phyloP scores from a whole-genome alignment of 2,797 vertebrate species.

The Limnodromus scolopaceus region DNA sequence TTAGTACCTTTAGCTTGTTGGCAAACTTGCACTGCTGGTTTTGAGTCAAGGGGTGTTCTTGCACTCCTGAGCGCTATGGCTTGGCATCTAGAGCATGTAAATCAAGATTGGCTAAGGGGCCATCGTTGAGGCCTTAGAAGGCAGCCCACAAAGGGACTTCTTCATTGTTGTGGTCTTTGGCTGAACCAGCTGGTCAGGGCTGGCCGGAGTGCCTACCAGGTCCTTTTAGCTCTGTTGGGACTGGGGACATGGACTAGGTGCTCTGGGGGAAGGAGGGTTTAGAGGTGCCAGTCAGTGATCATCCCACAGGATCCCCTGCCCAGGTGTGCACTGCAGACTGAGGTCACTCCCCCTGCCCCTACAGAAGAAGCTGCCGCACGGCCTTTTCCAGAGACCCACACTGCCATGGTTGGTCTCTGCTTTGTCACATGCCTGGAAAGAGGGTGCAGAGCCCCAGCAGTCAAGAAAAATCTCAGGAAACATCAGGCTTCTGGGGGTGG shows the following conservation, averaged over 20 bases:
- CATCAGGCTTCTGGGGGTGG: background rate
- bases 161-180: background rate
- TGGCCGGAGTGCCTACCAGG: background rate
- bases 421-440: background rate
- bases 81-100: background rate
- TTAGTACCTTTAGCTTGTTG: background rate
- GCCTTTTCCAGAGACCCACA: background rate
- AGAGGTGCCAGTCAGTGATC: background rate
- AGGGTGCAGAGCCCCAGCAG: background rate
- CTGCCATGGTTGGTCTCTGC: background rate
- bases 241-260: background rate
- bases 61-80: no score
- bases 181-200: background rate
- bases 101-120: background rate
- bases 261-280: background rate
- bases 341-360: background rate
- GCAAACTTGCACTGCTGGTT: background rate
- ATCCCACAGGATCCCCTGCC: background rate
- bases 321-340: background rate
- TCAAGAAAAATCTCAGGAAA: rapidly evolving
- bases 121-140: background rate
- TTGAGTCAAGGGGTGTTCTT: background rate
- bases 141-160: background rate
- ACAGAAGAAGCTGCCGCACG: background rate
- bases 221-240: background rate